phyloP scores from a whole-genome alignment of 2,888 invertebrate genomes.

The Dryadula phaetusa region DNA sequence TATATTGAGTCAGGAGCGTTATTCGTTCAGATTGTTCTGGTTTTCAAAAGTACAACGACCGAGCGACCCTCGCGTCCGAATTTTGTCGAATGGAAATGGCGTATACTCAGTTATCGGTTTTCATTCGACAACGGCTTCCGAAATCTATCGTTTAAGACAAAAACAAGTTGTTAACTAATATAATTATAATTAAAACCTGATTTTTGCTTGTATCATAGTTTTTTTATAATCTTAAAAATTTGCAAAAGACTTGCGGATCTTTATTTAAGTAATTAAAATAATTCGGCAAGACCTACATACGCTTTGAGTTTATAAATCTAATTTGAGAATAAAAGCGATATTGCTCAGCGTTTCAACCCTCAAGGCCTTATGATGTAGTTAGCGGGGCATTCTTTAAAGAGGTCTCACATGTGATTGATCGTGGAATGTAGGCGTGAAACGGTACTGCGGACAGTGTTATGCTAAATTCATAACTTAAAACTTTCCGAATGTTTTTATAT shows the following conservation, averaged over 20 bases:
- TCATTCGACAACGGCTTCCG: conserved; percentile 39
- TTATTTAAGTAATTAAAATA: conserved; percentile 10
- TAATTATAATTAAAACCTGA: background rate
- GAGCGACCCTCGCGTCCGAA: conserved; percentile 49
- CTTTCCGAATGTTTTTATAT: background rate
- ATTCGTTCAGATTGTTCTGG: conserved; percentile 43
- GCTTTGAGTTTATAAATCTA: conserved; percentile 27
- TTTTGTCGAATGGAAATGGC: conserved; percentile 47
- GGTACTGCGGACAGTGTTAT: conserved; percentile 38
- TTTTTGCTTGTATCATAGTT: background rate
- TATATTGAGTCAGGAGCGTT: conserved; percentile 34
- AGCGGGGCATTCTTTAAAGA: conserved; percentile 41
- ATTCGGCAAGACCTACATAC: background rate
- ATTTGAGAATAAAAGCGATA: conserved; percentile 25
- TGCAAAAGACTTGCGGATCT: background rate
- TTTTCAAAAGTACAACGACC: conserved; percentile 48
- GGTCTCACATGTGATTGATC: conserved; percentile 46
- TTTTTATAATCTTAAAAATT: background rate
- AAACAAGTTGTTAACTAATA: conserved; percentile 7
- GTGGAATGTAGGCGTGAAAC: conserved; percentile 46
- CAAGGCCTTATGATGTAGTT: conserved; percentile 36
- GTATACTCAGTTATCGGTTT: conserved; percentile 42
- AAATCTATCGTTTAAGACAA: conserved; percentile 25
- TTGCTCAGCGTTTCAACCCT: conserved; percentile 31
- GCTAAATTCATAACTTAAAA: conserved; percentile 13